Base-by-base conservation (phyloP, 2,888 invertebrate genomes). In the Tuberolachnus salignus region DNA sequence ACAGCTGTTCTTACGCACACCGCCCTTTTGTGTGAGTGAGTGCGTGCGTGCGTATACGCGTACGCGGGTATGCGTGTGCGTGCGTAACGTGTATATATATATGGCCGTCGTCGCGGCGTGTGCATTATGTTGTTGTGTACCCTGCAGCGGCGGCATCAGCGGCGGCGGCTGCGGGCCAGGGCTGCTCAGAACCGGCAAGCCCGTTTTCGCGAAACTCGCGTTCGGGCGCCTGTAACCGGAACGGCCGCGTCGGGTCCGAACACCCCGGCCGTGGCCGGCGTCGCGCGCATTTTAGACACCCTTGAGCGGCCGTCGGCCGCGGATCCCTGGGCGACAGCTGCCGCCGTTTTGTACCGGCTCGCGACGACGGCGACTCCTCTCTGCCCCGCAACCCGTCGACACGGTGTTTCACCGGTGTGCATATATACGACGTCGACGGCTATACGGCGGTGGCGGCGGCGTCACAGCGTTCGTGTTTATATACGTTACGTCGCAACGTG, bases 281-380 rank as follows among this genome's bases (percentile, higher is more conserved):
- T 46, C 49, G 55, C 64, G 16, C 69, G 49, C 69, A 78, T 78
- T 78, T 78, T 78, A 78, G 78, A 69, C 67, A 78, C 78, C 78
- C 78, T 78, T 78, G 78, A 51, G 69, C 67, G 55, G 19, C 42
- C 53, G 69, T 42, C 23, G 44, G 61, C 51, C 73, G 67, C 78
- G 67, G 78, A 78, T 78, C 78, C 78, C 78, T 78, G 69, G 59
- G 78, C 78, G 78, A 78, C 78, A 78, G 78, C 78, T 78, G 78
- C 78, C 78, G 78, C 64, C 63, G 71, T 67, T 74, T 69, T 66
- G 80, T 78, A 51, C 69, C 64, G 73, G 73, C 6, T 46, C 46
- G 59, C 80, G 34, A 23, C 46, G 42, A 69, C 21, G 44, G 63
- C 16, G 51, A 55, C 46, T 44, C 61, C 71, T 70, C 78, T 8